Conservation (phyloP, 1,140 invertebrate genomes). For the Heliothis subflexa region DNA sequence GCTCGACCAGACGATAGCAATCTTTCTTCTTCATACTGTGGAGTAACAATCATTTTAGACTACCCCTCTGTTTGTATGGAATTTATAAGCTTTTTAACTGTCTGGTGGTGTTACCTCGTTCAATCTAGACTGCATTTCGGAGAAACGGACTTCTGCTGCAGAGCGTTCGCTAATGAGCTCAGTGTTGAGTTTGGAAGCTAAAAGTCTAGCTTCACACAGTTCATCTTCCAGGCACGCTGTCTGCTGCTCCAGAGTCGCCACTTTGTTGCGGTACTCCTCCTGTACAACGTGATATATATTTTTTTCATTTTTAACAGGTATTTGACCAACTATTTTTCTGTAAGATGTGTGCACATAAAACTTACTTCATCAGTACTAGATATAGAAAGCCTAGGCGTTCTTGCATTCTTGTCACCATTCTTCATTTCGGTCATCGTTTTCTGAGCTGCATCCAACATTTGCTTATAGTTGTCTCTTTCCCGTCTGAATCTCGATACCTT, state of each 20-base stretch:
- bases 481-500: conserved; percentile 91
- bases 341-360: neutral
- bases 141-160: conserved; percentile 94
- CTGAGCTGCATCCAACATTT: conserved; percentile 95
- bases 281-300: conserved; percentile 41
- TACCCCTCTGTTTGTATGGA: too few species aligned
- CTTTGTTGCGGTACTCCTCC: conserved; percentile 88
- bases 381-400: conserved; percentile 69
- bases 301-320: neutral
- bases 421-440: conserved; percentile 93
- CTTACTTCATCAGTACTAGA: conserved; percentile 88
- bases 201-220: conserved; percentile 93
- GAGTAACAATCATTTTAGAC: conserved; percentile 23
- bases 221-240: conserved; percentile 94
- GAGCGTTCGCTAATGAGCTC: conserved; percentile 96
- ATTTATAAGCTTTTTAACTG: too few species aligned
- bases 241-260: conserved; percentile 92
- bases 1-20: conserved; percentile 92
- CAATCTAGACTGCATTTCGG: conserved; percentile 95
- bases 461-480: conserved; percentile 96
- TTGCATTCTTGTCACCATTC: conserved; percentile 79
- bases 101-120: conserved; percentile 90
- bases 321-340: neutral
- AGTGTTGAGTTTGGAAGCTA: conserved; percentile 94
- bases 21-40: conserved; percentile 93